Conservation (phyloP, 37 sponge, comb jelly and placozoan species). For the Cliona cf. orientalis region DNA sequence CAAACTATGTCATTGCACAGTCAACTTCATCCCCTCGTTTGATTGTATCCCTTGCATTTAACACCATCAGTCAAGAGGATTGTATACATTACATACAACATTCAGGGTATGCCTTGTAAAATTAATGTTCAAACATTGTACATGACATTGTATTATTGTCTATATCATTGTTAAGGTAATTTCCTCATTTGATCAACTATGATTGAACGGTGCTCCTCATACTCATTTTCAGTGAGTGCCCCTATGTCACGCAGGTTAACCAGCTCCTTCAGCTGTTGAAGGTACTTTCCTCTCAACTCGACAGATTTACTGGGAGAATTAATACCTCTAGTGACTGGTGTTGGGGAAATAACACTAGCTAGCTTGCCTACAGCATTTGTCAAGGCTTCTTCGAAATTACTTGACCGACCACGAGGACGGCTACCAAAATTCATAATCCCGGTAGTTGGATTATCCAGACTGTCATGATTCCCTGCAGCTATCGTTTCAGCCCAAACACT, state of each 20-base stretch:
- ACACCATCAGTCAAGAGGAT: too few species aligned
- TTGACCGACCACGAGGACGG: constrained; percentile 16
- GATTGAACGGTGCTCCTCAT: constrained; percentile 15
- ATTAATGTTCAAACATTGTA: too few species aligned
- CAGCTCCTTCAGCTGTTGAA: not conserved
- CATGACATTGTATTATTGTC: too few species aligned
- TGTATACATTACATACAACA: too few species aligned
- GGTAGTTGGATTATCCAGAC: constrained; percentile 9
- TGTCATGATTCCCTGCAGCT: constrained; percentile 5
- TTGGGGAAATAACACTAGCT: constrained; percentile 9
- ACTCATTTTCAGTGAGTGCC: constrained; percentile 13
- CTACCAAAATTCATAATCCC: constrained; percentile 13
- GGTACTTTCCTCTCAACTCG: constrained; percentile 18
- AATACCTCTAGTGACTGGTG: not conserved
- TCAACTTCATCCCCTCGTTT: too few species aligned
- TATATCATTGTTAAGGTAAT: too few species aligned
- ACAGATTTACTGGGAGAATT: constrained; percentile 27
- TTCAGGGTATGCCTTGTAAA: too few species aligned
- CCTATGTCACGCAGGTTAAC: not conserved
- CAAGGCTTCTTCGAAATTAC: constrained; percentile 8
- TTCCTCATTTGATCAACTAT: constrained; percentile 19
- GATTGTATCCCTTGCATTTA: too few species aligned
- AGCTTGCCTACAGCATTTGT: constrained; percentile 7
- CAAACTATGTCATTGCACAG: too few species aligned
- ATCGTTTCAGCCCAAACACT: constrained; percentile 22